Percentiles rank a stretch among this genome's conserved stretches.
phyloP scores from a whole-genome alignment of 2,797 vertebrate species.

The Lutjanus campechanus region DNA sequence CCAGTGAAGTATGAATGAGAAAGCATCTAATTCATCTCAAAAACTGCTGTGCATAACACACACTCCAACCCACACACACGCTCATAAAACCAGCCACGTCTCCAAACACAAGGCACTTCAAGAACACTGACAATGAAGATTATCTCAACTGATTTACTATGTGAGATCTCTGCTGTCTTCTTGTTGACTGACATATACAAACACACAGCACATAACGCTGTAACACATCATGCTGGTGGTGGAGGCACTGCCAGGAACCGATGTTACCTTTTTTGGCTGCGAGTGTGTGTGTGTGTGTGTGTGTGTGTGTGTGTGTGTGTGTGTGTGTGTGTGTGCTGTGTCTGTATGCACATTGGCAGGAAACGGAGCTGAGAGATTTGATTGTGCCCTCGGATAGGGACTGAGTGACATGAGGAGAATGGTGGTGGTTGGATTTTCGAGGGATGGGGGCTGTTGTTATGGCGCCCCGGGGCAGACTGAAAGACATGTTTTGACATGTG shows the following conservation, averaged over 20 bases:
- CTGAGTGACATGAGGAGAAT: constrained; percentile 68
- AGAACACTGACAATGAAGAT: constrained; percentile 12
- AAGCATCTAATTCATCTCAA: neutral
- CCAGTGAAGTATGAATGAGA: constrained; percentile 22
- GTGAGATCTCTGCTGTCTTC: constrained; percentile 4
- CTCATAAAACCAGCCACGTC: constrained; percentile 14
- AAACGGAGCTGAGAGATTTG: constrained; percentile 65
- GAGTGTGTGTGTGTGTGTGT: constrained; percentile 10
- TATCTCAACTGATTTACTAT: constrained; percentile 38
- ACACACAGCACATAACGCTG: neutral
- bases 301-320: constrained; percentile 22
- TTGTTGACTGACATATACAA: constrained; percentile 30
- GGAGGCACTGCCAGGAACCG: constrained; percentile 26
- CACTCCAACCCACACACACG: constrained; percentile 12
- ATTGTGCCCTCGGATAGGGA: constrained; percentile 63
- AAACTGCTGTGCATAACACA: neutral
- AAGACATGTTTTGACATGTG: constrained; percentile 72
- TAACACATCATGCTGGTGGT: constrained; percentile 23
- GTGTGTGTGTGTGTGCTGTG: constrained; percentile 17
- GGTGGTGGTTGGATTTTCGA: constrained; percentile 41
- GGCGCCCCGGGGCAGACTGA: constrained; percentile 62
- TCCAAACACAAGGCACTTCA: constrained; percentile 17
- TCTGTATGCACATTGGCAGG: constrained; percentile 48
- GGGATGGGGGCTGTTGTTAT: constrained; percentile 65
- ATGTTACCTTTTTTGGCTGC: constrained; percentile 18